Evolutionary conservation across 2,888 invertebrate genomes (phyloP).

Genomic region (Andrena minutula): DNA sequence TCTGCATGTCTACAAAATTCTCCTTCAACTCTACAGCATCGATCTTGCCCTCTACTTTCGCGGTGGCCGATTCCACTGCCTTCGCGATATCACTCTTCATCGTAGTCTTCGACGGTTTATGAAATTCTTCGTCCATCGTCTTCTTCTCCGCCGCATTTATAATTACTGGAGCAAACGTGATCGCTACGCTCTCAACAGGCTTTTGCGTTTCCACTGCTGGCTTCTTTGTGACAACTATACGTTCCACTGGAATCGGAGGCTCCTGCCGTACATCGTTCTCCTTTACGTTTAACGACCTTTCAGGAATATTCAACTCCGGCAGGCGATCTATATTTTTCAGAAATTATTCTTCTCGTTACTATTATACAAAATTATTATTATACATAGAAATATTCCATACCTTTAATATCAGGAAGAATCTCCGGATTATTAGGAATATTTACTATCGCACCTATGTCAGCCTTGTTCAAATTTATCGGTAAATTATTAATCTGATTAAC

Average conservation of each 20-base stretch:
- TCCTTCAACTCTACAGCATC: slow-evolving; percentile 73
- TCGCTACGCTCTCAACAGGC: slow-evolving; percentile 55
- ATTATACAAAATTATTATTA: not conserved
- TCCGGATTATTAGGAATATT: slow-evolving; percentile 61
- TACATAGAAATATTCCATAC: slow-evolving; percentile 53
- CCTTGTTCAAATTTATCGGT: slow-evolving; percentile 75
- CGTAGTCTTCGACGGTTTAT: slow-evolving; percentile 37
- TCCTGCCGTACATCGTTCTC: slow-evolving; percentile 78
- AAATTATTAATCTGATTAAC: slow-evolving; percentile 79
- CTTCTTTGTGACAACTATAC: slow-evolving; percentile 77
- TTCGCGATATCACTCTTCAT: slow-evolving; percentile 37
- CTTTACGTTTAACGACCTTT: slow-evolving; percentile 54
- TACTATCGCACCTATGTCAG: slow-evolving; percentile 69
- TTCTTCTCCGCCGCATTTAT: slow-evolving; percentile 89
- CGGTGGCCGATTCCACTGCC: slow-evolving; percentile 68
- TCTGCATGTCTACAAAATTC: slow-evolving; percentile 81
- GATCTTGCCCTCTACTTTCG: slow-evolving; percentile 69
- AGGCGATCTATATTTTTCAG: slow-evolving; percentile 65
- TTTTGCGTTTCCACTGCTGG: slow-evolving; percentile 71
- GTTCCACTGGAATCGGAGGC: slow-evolving; percentile 83
- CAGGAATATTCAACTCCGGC: slow-evolving; percentile 58
- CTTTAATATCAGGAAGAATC: slow-evolving; percentile 68
- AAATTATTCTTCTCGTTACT: slow-evolving; percentile 14
- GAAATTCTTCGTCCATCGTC: slow-evolving; percentile 86
- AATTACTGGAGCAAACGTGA: slow-evolving; percentile 75